A percentile compares a stretch with the other conserved stretches of the same genome.
Conservation (phyloP, 2,113 vertebrate genomes). For the Vicugna pacos region DNA sequence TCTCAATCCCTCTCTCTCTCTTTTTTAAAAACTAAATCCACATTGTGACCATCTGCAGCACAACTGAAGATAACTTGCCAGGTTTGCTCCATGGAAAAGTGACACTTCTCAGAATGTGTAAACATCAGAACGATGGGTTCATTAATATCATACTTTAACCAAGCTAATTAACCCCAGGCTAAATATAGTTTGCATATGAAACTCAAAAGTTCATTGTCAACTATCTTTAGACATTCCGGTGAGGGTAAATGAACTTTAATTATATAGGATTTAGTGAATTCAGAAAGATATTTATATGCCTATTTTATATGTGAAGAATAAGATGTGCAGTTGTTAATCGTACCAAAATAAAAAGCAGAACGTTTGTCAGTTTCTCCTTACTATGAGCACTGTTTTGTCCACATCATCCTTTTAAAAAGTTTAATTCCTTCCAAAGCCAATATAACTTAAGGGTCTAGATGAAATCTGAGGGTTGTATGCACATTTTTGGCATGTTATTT, state of each 20-base stretch:
- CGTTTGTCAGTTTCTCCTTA: background rate
- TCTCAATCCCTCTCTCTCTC: background rate
- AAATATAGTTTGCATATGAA: background rate
- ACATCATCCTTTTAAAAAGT: background rate
- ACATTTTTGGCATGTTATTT: background rate
- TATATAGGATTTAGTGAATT: background rate
- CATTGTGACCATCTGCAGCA: background rate
- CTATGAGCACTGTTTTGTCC: background rate
- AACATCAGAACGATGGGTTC: background rate
- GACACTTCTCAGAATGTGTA: background rate
- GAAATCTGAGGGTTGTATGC: background rate
- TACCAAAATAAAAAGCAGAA: slow-evolving; percentile 26
- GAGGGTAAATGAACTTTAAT: background rate
- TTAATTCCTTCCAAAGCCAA: background rate
- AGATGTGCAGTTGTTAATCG: background rate
- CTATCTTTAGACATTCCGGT: background rate
- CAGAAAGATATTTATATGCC: background rate
- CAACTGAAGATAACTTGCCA: background rate
- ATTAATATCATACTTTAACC: background rate
- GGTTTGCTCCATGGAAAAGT: background rate
- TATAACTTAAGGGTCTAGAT: background rate
- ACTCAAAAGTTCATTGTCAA: background rate
- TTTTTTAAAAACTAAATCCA: background rate
- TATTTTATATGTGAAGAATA: background rate
- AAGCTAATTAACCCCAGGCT: background rate